Percentiles rank a stretch among this genome's conserved stretches.
phyloP scores from a whole-genome alignment of 2,113 vertebrate species.

The Boulengerochromis microlepis region DNA sequence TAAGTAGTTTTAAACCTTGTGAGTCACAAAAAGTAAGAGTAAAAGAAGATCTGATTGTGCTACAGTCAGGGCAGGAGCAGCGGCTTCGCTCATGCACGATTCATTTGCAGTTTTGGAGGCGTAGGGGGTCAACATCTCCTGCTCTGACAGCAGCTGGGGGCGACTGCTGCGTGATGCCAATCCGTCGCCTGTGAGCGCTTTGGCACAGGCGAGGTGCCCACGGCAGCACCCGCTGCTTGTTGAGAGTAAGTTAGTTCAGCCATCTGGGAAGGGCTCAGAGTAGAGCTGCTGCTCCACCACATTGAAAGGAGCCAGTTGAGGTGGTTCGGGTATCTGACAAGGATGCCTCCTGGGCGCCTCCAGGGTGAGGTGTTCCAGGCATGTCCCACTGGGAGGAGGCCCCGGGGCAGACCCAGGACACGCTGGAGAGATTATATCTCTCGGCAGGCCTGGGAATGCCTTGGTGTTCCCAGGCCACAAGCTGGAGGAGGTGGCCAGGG shows the following conservation, averaged over 20 bases:
- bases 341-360: neutral
- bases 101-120: neutral
- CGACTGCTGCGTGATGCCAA: neutral
- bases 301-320: neutral
- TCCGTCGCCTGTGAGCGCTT: neutral
- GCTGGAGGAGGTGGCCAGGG: neutral
- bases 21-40: neutral
- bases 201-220: neutral
- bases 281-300: neutral
- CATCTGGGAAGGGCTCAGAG: neutral
- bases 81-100: neutral
- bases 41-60: neutral
- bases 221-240: neutral
- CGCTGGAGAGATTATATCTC: neutral
- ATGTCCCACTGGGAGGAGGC: neutral
- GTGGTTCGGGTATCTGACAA: neutral
- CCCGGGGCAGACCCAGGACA: neutral
- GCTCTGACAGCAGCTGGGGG: neutral
- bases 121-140: neutral
- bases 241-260: neutral
- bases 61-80: neutral
- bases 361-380: neutral
- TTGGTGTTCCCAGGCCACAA: neutral
- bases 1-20: neutral
- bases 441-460: fast-evolving